Evolutionary conservation across 2,888 invertebrate species (phyloP).

Genomic region (Notodonta dromedarius): DNA sequence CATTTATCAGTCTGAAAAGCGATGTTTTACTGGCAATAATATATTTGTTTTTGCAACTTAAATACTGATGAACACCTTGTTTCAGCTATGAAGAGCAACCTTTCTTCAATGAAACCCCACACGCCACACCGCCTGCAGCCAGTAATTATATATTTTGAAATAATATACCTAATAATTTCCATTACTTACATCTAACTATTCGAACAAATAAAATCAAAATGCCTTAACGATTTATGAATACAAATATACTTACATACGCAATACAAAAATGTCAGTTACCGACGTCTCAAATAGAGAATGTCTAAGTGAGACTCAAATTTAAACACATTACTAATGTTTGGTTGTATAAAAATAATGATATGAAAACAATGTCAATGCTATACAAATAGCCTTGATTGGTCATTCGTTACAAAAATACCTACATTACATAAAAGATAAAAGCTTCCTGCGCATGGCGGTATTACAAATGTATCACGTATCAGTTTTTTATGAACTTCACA

Average conservation of each 20-base stretch:
- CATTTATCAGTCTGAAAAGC: too few relatives aligned
- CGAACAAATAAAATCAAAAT: too few relatives aligned
- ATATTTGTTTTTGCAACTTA: too few relatives aligned
- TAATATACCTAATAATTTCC: neutral
- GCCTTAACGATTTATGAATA: too few relatives aligned
- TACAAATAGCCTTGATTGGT: slow-evolving; percentile 2
- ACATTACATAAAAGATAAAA: slow-evolving; percentile 61
- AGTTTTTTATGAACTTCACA: slow-evolving; percentile 44
- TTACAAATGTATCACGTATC: slow-evolving; percentile 37
- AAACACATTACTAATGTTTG: too few relatives aligned
- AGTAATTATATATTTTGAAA: slow-evolving; percentile 47
- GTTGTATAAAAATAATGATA: neutral
- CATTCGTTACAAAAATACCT: slow-evolving; percentile 7
- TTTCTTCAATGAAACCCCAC: slow-evolving; percentile 79
- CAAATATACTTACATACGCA: too few relatives aligned
- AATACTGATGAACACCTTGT: slow-evolving; percentile 20
- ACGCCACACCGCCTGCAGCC: slow-evolving; percentile 78
- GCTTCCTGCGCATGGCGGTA: slow-evolving; percentile 53
- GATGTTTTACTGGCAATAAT: too few relatives aligned
- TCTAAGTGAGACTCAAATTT: too few relatives aligned
- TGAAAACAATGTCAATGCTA: slow-evolving; percentile 2
- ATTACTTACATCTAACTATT: too few relatives aligned
- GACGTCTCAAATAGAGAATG: too few relatives aligned
- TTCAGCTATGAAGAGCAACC: slow-evolving; percentile 80
- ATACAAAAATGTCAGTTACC: too few relatives aligned